Percentiles rank a stretch among this genome's conserved stretches.
Conservation (phyloP, 1,140 invertebrate species). For the Sinonovacula constricta region DNA sequence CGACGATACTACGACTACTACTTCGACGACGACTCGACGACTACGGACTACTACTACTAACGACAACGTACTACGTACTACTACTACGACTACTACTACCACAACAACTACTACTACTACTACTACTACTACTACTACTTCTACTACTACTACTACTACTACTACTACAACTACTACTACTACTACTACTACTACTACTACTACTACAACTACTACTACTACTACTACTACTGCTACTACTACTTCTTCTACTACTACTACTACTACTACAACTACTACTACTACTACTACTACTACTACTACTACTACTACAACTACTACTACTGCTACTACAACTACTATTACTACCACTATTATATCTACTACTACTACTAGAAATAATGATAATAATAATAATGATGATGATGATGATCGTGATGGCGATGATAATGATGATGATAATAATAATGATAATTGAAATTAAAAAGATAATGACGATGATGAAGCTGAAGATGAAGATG, state of each 20-base stretch:
- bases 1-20: no score
- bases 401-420: no score
- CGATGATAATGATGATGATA: no score
- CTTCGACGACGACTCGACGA: no score
- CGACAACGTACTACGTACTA: not conserved
- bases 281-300: slow-evolving; percentile 4
- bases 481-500: no score
- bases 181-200: slow-evolving; percentile 4
- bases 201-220: not conserved
- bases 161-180: slow-evolving; percentile 1
- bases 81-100: no score
- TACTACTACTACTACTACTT: slow-evolving; percentile 1
- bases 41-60: not conserved
- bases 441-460: no score
- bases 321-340: no score
- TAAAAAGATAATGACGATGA: no score
- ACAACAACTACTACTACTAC: not conserved
- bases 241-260: not conserved
- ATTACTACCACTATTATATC: no score
- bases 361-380: not conserved
- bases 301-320: slow-evolving; percentile 1
- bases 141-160: slow-evolving; percentile 1
- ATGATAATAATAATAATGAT: no score
- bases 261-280: slow-evolving; percentile 1
- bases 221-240: slow-evolving; percentile 1